Percentiles rank a stretch among this genome's conserved stretches.
Evolutionary conservation across 2,113 vertebrate species (phyloP).

Genomic region (Siniperca chuatsi): DNA sequence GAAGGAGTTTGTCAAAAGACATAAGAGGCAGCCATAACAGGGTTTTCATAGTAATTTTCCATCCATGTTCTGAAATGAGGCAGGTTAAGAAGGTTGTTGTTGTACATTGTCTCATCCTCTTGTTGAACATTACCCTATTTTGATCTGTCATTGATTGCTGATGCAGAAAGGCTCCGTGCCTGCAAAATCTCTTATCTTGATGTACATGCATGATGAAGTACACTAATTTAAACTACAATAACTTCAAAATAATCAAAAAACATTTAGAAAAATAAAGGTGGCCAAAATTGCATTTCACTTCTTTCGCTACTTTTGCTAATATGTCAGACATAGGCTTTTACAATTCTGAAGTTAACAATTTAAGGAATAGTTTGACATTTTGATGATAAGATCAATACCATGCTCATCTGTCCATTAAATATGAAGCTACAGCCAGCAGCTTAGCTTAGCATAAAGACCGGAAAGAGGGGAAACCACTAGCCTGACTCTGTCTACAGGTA

Average conservation of each 20-base stretch:
- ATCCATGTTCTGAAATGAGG: neutral
- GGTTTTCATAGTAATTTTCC: neutral
- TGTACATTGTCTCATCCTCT: too few species aligned
- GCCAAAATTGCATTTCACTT: too few species aligned
- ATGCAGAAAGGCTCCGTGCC: neutral
- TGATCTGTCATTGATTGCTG: neutral
- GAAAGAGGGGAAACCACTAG: neutral
- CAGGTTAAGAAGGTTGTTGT: neutral
- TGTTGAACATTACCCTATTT: neutral
- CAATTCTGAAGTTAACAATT: neutral
- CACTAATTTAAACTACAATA: too few species aligned
- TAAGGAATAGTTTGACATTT: neutral
- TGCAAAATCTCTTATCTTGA: too few species aligned
- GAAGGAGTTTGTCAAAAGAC: neutral
- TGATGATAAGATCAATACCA: neutral
- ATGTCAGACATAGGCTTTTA: too few species aligned
- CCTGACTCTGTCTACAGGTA: neutral
- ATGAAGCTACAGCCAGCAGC: neutral
- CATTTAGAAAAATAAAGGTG: too few species aligned
- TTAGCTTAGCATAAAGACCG: neutral
- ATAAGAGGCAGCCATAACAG: neutral
- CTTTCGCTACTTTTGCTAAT: too few species aligned
- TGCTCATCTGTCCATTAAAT: too few species aligned
- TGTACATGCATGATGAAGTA: too few species aligned
- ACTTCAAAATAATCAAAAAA: too few species aligned